Percentiles rank a stretch among this genome's conserved stretches.
These are phyloP conservation scores for Micronycteris hirsuta DNA, from an alignment of 2,113 vertebrate species.

Conservation along the genomic window DNA sequence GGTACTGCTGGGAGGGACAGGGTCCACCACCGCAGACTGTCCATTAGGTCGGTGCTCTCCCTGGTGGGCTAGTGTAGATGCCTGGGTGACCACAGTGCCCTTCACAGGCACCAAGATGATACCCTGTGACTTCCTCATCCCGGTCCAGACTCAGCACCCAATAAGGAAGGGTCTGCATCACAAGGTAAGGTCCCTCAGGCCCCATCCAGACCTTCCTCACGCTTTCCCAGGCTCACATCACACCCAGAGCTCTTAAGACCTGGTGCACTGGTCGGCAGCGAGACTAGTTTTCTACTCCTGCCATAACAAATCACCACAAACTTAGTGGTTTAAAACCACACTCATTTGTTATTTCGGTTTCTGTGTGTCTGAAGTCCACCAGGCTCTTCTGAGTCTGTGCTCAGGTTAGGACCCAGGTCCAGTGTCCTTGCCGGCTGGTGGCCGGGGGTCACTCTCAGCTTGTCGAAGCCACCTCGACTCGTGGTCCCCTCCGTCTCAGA, in stretches of 20 bases:
- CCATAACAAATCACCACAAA: background rate
- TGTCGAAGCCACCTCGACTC: background rate
- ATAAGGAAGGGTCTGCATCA: slow-evolving; percentile 94
- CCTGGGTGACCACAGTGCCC: background rate
- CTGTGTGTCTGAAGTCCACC: background rate
- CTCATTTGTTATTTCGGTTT: background rate
- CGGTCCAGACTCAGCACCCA: slow-evolving; percentile 94
- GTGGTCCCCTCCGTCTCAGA: background rate
- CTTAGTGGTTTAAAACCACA: background rate
- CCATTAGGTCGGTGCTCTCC: background rate
- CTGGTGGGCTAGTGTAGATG: background rate
- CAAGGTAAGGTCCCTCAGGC: slow-evolving; percentile 81
- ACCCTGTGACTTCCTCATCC: slow-evolving; percentile 96
- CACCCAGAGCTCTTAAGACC: no score
- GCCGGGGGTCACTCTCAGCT: background rate
- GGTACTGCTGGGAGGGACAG: background rate
- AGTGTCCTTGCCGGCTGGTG: background rate
- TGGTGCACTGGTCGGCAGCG: background rate
- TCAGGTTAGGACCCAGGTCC: background rate
- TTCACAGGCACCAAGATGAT: slow-evolving; percentile 93
- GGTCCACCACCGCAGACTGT: background rate
- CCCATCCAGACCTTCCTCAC: background rate
- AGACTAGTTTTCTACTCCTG: background rate
- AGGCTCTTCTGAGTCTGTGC: background rate
- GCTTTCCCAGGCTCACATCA: background rate